These are phyloP conservation scores for Lamellibrachia columna DNA, from an alignment of 2,888 invertebrate species.

Conservation along the genomic window DNA sequence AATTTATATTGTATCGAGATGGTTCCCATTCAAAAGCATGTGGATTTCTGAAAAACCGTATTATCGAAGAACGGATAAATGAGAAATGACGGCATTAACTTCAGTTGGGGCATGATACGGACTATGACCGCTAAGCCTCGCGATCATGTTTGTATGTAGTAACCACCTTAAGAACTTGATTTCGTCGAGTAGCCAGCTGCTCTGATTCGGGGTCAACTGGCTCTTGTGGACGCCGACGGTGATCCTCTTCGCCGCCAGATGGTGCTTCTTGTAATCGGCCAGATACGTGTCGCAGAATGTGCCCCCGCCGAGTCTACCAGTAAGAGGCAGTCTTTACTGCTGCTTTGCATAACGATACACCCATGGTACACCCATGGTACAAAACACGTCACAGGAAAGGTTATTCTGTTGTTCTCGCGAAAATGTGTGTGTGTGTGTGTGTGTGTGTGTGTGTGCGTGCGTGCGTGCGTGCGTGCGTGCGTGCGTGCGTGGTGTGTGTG, in stretches of 20 bases:
- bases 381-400: neutral
- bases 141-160: neutral
- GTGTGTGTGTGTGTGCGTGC: no score
- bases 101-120: neutral
- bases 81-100: neutral
- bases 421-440: no score
- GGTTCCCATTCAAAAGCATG: neutral
- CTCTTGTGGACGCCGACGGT: constrained; percentile 57
- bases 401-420: no score
- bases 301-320: constrained; percentile 58
- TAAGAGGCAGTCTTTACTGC: neutral
- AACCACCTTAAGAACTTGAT: constrained; percentile 52
- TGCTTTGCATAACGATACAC: neutral
- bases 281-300: constrained; percentile 62
- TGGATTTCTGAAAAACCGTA: neutral
- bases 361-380: neutral
- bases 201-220: constrained; percentile 50
- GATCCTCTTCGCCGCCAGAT: constrained; percentile 58
- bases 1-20: no score
- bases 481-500: neutral
- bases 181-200: constrained; percentile 53
- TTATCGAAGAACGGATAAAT: neutral
- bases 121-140: neutral
- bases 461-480: no score
- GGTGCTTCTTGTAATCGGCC: constrained; percentile 54